Evolutionary conservation across 2,888 invertebrate species (phyloP), one percentile per base, ranked within the genome.

Genomic region (Rutpela maculata): DNA sequence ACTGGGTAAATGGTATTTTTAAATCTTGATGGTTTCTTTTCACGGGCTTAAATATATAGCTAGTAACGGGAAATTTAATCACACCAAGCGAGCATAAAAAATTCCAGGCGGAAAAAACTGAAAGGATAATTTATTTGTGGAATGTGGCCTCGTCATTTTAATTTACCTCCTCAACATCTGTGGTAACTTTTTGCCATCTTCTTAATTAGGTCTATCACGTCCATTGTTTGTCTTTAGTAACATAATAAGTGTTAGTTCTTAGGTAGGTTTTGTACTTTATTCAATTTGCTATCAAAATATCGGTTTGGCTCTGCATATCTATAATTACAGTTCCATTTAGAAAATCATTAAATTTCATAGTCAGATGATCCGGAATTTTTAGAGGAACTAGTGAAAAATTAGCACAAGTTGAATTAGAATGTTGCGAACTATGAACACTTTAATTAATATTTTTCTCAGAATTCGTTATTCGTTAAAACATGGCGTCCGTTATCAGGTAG

Each of bases 1-100:
- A 65, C 43, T 15, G 65, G 65, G 65, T 65, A 65, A 65, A 65
- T 50, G 62, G 43, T 65, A 65, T 65, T 65, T 65, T 65, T 65
- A 65, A 65, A 65, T 65, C 65, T 26, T 43, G 65, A 65, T 65
- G 65, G 43, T 43, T 65, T 26, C 19, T 43, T 65, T 43, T 65
- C 65, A 65, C 18, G 43, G 19, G 43, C 43, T 65, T 65, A 65
- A 65, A 65, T 65, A 50, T 65, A 38, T 65, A 18, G 38, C 38
- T 65, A 38, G 38, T 65, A 31, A 65, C 18, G 38, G 65, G 43
- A 22, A 65, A 65, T 65, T 65, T 65, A 65, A 65, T 65, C 65
- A 22, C 18, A 22, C 38, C 26, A 43, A 65, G 38, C 18, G 12
- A 43, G 43, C 43, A 22, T 43, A 5, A 43, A 22, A 35, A 65